Percentiles rank a stretch among this genome's conserved stretches.
Evolutionary conservation across 2,113 vertebrate genomes (phyloP).

Genomic region (Daubentonia madagascariensis): DNA sequence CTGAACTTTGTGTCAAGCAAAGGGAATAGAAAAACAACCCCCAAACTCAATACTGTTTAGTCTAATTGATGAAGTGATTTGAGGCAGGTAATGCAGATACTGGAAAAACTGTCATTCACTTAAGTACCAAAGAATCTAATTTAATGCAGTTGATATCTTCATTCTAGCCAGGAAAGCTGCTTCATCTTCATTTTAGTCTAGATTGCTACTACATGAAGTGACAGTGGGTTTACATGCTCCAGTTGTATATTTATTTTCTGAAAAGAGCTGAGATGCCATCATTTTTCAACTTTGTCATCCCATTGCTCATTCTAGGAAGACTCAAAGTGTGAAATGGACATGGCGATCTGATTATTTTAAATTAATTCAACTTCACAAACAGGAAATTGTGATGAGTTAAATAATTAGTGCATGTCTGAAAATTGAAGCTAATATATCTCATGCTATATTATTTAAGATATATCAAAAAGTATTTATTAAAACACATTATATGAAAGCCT

Average conservation of each 20-base stretch:
- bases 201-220: slow-evolving; percentile 47
- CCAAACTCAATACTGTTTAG: slow-evolving; percentile 47
- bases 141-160: slow-evolving; percentile 59
- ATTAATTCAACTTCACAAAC: neutral
- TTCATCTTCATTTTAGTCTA: slow-evolving; percentile 66
- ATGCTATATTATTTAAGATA: neutral
- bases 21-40: slow-evolving; percentile 34
- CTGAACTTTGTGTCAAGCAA: slow-evolving; percentile 50
- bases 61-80: slow-evolving; percentile 62
- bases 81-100: slow-evolving; percentile 56
- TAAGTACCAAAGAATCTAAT: slow-evolving; percentile 60
- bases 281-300: slow-evolving; percentile 39
- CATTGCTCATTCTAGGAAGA: neutral
- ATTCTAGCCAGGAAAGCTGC: slow-evolving; percentile 48
- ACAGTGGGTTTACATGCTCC: slow-evolving; percentile 46
- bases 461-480: neutral
- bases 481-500: neutral
- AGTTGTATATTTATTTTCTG: slow-evolving; percentile 52
- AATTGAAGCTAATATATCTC: neutral
- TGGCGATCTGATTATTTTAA: slow-evolving; percentile 39
- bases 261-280: neutral
- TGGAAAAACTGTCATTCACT: slow-evolving; percentile 56
- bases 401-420: neutral
- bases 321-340: slow-evolving; percentile 1
- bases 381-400: neutral